Percentiles rank a stretch among this genome's conserved stretches.
phyloP scores from a whole-genome alignment of 2,797 vertebrate genomes.

The Rhynchonycteris naso region DNA sequence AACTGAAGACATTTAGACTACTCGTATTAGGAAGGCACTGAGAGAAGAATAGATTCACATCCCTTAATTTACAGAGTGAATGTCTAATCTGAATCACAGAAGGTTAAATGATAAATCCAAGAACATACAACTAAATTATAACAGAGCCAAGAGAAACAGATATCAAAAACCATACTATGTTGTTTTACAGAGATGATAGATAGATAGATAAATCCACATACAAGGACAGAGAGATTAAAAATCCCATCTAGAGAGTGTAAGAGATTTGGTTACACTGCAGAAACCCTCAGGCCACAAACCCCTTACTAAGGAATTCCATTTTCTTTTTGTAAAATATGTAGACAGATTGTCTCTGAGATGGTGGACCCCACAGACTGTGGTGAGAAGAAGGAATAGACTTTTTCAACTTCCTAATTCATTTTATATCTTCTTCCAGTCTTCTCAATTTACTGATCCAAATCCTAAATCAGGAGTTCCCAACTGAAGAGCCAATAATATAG shows the following conservation, averaged over 20 bases:
- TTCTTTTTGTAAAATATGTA: neutral
- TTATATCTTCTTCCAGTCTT: neutral
- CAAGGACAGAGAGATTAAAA: neutral
- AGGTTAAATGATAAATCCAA: slow-evolving; percentile 1
- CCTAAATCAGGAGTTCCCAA: neutral
- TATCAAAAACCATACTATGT: neutral
- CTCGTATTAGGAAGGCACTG: neutral
- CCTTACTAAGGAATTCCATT: neutral
- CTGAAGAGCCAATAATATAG: neutral
- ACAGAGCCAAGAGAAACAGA: neutral
- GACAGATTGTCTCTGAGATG: neutral
- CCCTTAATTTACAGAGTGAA: neutral
- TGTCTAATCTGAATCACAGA: neutral
- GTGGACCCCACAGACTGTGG: neutral
- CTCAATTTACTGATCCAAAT: neutral
- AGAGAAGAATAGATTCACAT: neutral
- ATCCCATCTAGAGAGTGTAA: neutral
- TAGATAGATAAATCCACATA: neutral
- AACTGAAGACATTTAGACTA: neutral
- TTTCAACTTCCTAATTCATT: neutral
- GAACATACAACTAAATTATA: neutral
- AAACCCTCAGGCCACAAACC: neutral
- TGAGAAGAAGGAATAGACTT: neutral
- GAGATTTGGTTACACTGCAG: neutral
- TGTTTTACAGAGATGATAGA: neutral